Base-by-base conservation (phyloP, 2,797 vertebrate genomes). In the Molothrus ater region DNA sequence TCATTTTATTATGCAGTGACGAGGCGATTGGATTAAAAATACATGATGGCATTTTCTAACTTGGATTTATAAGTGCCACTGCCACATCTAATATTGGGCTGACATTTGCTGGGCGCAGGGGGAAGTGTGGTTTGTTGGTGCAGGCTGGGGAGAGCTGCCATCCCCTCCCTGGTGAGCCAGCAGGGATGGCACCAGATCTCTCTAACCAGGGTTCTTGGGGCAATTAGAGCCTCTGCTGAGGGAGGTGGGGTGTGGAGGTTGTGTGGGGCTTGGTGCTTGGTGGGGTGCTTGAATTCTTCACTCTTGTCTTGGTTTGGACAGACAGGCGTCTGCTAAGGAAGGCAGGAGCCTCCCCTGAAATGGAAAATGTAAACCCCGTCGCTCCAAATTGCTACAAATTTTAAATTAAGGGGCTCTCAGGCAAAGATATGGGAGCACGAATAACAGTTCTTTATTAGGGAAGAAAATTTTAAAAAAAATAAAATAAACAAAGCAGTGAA, bases 1-100 rank as follows among this genome's bases (percentile, higher is more conserved):
- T 96, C 93, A 22, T 96, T 96, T 96, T 96, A 96, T 97, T 97
- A 97, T 97, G 97, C 96, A 56, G 95, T 75, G 94, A 97, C 85
- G 94, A 97, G 95, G 96, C 48, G 79, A 95, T 72, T 47, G 94
- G 95, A 97, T 98, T 97, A 98, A 98, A 98, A 97, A 98, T 97
- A 97, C 95, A 98, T 97, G 97, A 96, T 92, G 96, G 96, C 97
- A 96, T 98, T 98, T 97, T 96, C 97, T 90, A 93, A 95, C 97
- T 96, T 40, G 68, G 96, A 93, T 94, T 81, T 90, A 93, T 87
- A 97, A 86, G 94, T 63, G 34, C 79, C 54, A 14, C 65, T 24
- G 85, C 86, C 25, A 5, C 80, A 64, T 92, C 96, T 95, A 89
- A 97, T 94, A 73, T 79, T 57, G 94, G 90, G 72, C 90, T 97